phyloP scores from a whole-genome alignment of 2,888 invertebrate species.

The Desoria tigrina region DNA sequence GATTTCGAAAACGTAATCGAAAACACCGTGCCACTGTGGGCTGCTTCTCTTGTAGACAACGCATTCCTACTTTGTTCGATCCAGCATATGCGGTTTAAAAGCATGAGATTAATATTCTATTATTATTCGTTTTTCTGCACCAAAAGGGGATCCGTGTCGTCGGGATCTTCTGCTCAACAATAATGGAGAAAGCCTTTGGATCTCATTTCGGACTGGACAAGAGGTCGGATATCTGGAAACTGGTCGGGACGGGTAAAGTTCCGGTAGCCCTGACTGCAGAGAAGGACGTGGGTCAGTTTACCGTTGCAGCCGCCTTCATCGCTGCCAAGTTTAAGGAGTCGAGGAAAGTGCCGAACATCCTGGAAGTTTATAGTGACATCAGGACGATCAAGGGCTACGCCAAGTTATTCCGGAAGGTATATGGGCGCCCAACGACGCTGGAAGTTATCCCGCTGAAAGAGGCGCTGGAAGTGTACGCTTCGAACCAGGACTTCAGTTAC shows the following conservation, averaged over 20 bases:
- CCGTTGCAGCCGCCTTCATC: conserved; percentile 17
- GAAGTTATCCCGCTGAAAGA: conserved; percentile 2
- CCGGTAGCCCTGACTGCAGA: conserved; percentile 20
- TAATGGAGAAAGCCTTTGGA: conserved; percentile 25
- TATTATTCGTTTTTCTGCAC: no score
- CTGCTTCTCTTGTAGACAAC: no score
- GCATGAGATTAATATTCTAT: no score
- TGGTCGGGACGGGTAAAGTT: conserved; percentile 18
- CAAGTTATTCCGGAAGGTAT: conserved; percentile 14
- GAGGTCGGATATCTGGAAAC: conserved; percentile 7
- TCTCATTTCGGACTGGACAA: conserved; percentile 23
- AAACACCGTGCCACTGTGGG: no score
- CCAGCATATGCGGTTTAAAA: no score
- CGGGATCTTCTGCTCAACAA: conserved; percentile 12
- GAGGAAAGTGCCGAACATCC: conserved; percentile 21
- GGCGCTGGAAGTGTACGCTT: conserved; percentile 10
- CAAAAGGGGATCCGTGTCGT: conserved; percentile 20
- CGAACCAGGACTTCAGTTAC: conserved; percentile 12
- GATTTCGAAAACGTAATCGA: no score
- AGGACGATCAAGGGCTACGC: conserved; percentile 26
- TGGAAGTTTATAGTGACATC: conserved; percentile 30
- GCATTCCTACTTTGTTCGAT: no score
- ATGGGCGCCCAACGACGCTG: conserved; percentile 17
- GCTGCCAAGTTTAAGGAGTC: conserved; percentile 9
- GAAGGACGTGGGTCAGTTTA: conserved; percentile 20